Conservation (phyloP, 1,140 invertebrate genomes). For the Diachasma alloeum region DNA sequence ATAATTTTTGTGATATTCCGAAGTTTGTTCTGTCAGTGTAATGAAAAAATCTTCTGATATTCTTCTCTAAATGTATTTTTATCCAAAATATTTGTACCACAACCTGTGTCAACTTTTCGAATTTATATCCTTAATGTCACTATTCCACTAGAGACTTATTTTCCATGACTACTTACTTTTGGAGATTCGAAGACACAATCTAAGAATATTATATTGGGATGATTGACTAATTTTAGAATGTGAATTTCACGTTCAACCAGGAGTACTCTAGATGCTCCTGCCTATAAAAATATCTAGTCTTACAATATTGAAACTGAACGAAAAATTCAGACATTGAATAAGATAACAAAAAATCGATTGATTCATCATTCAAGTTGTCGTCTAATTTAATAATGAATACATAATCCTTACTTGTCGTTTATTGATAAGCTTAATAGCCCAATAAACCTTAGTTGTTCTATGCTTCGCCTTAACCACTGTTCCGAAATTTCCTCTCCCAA, state of each 20-base stretch:
- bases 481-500: constrained; percentile 68
- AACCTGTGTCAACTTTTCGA: too few relatives aligned
- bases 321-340: too few relatives aligned
- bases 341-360: not conserved
- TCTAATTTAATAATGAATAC: not conserved
- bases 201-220: constrained; percentile 67
- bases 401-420: constrained; percentile 62
- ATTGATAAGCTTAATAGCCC: constrained; percentile 68
- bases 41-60: too few relatives aligned
- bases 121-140: not conserved
- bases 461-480: constrained; percentile 62
- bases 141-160: not conserved
- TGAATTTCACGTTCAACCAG: constrained; percentile 64
- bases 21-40: too few relatives aligned
- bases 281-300: constrained; percentile 41
- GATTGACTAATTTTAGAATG: constrained; percentile 66
- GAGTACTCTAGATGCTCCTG: constrained; percentile 54
- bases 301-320: not conserved
- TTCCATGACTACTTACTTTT: constrained; percentile 36
- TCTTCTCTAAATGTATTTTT: too few relatives aligned
- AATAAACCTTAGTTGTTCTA: constrained; percentile 51
- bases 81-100: not conserved
- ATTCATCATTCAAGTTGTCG: not conserved
- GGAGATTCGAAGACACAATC: constrained; percentile 66
- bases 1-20: too few relatives aligned